Conservation (phyloP, 1,140 invertebrate species). For the Whitmania pigra region DNA sequence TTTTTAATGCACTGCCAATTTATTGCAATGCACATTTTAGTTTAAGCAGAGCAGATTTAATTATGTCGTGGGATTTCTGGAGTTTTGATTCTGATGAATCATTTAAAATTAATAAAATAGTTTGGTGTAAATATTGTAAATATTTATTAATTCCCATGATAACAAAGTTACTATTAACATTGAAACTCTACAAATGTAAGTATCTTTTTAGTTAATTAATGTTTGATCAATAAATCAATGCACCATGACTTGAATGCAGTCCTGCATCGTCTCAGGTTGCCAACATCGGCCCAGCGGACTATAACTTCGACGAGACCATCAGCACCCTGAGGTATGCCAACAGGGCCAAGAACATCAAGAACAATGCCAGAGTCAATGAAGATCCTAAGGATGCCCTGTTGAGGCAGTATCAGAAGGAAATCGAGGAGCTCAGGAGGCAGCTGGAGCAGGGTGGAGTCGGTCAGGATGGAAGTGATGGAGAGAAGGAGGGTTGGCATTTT, state of each 20-base stretch:
- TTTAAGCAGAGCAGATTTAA: too few species aligned
- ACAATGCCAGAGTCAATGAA: slow-evolving; percentile 87
- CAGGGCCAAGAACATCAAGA: slow-evolving; percentile 92
- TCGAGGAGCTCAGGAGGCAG: slow-evolving; percentile 75
- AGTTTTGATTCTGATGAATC: too few species aligned
- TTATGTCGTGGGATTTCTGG: too few species aligned
- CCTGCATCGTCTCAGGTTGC: slow-evolving; percentile 52
- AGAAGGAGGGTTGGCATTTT: slow-evolving; percentile 24
- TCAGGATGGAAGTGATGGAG: slow-evolving; percentile 25
- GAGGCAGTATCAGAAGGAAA: slow-evolving; percentile 88
- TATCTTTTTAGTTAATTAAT: too few species aligned
- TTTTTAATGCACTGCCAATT: too few species aligned
- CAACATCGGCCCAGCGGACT: slow-evolving; percentile 85
- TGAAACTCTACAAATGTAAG: too few species aligned
- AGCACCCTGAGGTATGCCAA: slow-evolving; percentile 92
- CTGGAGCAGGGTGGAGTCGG: slow-evolving; percentile 52
- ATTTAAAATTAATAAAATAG: too few species aligned
- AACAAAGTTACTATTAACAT: too few species aligned
- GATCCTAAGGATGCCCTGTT: slow-evolving; percentile 94
- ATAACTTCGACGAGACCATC: slow-evolving; percentile 93
- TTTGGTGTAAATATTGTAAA: too few species aligned
- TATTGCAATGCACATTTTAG: too few species aligned
- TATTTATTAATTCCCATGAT: too few species aligned
- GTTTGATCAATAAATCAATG: too few species aligned
- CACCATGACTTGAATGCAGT: slow-evolving; percentile 21